phyloP scores from a whole-genome alignment of 2,797 vertebrate species.

The Sciurus vulgaris region DNA sequence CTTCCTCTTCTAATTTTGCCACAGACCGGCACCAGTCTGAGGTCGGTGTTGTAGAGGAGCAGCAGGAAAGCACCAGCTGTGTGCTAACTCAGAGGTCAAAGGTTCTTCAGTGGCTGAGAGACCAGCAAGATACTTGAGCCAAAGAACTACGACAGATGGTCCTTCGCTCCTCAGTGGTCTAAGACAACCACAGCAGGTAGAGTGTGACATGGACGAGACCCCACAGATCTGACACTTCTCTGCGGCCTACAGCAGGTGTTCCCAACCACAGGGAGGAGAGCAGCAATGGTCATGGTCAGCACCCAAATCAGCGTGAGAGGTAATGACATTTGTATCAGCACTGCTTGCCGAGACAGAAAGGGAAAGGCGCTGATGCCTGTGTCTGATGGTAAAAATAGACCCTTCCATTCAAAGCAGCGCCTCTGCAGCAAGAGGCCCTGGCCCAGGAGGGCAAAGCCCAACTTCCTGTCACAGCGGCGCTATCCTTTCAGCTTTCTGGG shows the following conservation, averaged over 20 bases:
- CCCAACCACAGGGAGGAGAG: background rate
- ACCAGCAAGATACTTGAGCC: constrained; percentile 22
- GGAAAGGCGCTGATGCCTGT: background rate
- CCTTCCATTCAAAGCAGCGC: background rate
- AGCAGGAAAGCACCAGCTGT: background rate
- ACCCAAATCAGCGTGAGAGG: background rate
- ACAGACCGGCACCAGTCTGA: background rate
- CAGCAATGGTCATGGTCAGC: background rate
- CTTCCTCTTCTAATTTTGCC: background rate
- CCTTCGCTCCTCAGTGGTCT: background rate
- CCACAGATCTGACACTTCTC: background rate
- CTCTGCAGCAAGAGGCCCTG: background rate
- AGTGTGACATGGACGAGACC: background rate
- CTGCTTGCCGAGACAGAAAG: background rate
- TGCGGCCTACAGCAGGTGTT: background rate
- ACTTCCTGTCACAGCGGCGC: background rate
- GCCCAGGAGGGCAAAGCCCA: background rate
- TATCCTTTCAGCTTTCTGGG: background rate
- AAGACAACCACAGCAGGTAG: background rate
- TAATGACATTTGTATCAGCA: background rate
- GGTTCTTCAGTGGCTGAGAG: background rate
- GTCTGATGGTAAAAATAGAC: background rate
- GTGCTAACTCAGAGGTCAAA: constrained; percentile 25
- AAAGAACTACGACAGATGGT: background rate
- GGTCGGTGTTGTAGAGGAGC: background rate